Conservation (phyloP, 2,888 invertebrate species). For the Ophion slaviceki region DNA sequence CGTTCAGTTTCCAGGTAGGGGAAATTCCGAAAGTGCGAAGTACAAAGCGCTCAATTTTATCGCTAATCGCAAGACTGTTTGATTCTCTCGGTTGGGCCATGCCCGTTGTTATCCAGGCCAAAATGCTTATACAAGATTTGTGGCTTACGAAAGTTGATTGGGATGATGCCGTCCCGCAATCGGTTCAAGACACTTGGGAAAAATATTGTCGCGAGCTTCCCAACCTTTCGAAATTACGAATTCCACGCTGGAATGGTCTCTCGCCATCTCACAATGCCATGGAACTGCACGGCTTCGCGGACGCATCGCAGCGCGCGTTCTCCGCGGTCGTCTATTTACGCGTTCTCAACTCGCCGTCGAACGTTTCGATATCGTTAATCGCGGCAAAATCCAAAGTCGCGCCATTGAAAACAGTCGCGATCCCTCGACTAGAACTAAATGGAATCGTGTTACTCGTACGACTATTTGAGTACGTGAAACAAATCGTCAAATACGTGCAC, state of each 20-base stretch:
- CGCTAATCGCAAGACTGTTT: slow-evolving; percentile 2
- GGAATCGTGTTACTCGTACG: too few relatives aligned
- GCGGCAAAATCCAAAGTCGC: slow-evolving; percentile 33
- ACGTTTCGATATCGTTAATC: background rate
- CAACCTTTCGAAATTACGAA: slow-evolving; percentile 23
- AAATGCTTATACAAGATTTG: slow-evolving; percentile 11
- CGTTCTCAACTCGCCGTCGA: too few relatives aligned
- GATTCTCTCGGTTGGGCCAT: slow-evolving; percentile 11
- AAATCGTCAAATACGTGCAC: background rate
- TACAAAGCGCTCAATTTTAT: slow-evolving; percentile 30
- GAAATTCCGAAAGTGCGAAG: too few relatives aligned
- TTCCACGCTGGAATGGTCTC: slow-evolving; percentile 51
- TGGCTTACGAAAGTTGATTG: too few relatives aligned
- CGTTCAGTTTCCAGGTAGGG: too few relatives aligned
- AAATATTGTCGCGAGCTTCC: slow-evolving; percentile 20
- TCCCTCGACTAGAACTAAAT: too few relatives aligned
- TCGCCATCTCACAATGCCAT: background rate
- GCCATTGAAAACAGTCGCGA: background rate
- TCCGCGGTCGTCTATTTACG: slow-evolving; percentile 25
- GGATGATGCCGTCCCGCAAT: too few relatives aligned
- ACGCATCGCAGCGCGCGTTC: slow-evolving; percentile 55
- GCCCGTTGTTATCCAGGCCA: background rate
- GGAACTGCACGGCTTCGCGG: slow-evolving; percentile 53
- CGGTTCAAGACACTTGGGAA: too few relatives aligned
- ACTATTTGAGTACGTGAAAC: slow-evolving; percentile 22